phyloP scores from a whole-genome alignment of 1,140 invertebrate species.

The Diorhabda carinulata region DNA sequence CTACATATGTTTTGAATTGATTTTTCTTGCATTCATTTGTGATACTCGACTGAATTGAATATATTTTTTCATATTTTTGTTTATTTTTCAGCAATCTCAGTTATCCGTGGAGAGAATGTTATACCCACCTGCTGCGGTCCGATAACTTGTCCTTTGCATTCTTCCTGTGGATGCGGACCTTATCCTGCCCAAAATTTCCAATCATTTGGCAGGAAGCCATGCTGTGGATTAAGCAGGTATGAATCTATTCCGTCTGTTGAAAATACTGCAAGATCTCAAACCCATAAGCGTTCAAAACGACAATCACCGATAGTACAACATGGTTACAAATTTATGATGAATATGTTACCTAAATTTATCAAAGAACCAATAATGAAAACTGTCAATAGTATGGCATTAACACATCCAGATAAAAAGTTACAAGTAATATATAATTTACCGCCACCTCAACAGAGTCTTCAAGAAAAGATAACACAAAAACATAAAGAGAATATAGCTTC shows the following conservation, averaged over 20 bases:
- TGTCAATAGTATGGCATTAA: slow-evolving; percentile 15
- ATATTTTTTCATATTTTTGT: background rate
- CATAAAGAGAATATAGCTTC: slow-evolving; percentile 8
- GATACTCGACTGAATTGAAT: too few relatives aligned
- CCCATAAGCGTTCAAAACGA: slow-evolving; percentile 4
- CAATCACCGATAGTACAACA: slow-evolving; percentile 16
- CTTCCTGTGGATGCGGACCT: background rate
- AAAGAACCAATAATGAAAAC: slow-evolving; percentile 19
- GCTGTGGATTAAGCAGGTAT: background rate
- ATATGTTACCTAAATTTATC: slow-evolving; percentile 25
- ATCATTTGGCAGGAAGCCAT: background rate
- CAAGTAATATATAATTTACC: slow-evolving; percentile 9
- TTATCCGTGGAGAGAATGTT: background rate
- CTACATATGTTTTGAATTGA: too few relatives aligned
- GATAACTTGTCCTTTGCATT: background rate
- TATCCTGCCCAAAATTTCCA: background rate
- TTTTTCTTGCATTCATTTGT: too few relatives aligned
- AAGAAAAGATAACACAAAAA: slow-evolving; percentile 4
- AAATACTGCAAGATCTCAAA: background rate
- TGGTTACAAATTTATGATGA: slow-evolving; percentile 28
- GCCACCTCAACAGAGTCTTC: slow-evolving; percentile 8
- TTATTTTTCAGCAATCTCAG: background rate
- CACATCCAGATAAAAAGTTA: slow-evolving; percentile 11
- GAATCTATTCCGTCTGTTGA: background rate
- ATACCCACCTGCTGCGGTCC: background rate